Evolutionary conservation across 23 tunicate genomes (phyloP).

Genomic region (Corella eumyota): DNA sequence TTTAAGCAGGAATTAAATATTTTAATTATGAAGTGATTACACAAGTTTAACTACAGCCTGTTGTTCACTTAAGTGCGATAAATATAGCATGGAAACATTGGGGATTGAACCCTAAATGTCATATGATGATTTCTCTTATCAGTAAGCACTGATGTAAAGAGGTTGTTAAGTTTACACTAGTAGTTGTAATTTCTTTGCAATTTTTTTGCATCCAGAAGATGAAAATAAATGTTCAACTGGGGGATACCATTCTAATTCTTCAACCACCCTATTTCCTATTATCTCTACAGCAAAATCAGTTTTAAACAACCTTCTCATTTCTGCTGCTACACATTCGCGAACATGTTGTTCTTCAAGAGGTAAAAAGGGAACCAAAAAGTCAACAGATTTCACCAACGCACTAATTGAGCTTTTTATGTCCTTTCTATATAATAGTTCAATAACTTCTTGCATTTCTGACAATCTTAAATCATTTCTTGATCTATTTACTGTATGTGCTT

Average conservation of each 20-base stretch:
- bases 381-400: conserved; percentile 31
- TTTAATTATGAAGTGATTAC: too few species aligned
- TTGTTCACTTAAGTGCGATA: too few species aligned
- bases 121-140: too few species aligned
- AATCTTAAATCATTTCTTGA: conserved; percentile 27
- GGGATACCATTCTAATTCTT: conserved; percentile 63
- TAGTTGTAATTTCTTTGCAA: conserved; percentile 34
- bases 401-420: too few species aligned
- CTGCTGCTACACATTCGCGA: conserved; percentile 39
- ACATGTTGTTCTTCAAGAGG: conserved; percentile 78
- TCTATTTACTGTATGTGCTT: conserved; percentile 26
- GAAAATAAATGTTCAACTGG: conserved; percentile 22
- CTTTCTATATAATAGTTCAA: too few species aligned
- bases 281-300: not conserved
- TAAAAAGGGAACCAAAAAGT: conserved; percentile 73
- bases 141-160: too few species aligned
- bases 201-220: conserved; percentile 50
- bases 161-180: too few species aligned
- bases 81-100: too few species aligned
- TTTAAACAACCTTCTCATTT: conserved; percentile 12
- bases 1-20: too few species aligned
- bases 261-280: conserved; percentile 13
- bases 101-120: too few species aligned
- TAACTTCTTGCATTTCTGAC: conserved; percentile 61
- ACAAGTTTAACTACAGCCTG: too few species aligned